These are phyloP conservation scores for Centroberyx gerrardi DNA, from an alignment of 2,797 vertebrate genomes.

Conservation along the genomic window DNA sequence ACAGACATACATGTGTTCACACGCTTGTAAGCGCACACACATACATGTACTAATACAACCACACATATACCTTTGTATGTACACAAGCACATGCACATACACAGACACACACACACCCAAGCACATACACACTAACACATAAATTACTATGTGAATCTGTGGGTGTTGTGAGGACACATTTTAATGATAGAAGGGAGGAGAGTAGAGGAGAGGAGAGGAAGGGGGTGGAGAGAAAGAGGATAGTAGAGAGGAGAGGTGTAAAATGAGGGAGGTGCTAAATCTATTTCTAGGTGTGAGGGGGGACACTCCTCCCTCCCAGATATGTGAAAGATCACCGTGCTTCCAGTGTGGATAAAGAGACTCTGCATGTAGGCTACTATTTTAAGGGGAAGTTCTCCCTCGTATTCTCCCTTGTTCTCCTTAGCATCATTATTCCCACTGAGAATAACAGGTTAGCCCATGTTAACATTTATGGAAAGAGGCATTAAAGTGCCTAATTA, in stretches of 20 bases:
- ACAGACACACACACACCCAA: constrained; percentile 16
- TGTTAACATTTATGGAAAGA: no score
- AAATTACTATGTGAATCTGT: constrained; percentile 8
- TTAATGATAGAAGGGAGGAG: constrained; percentile 11
- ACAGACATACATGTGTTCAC: not conserved
- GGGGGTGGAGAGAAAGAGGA: constrained; percentile 25
- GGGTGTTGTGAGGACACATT: constrained; percentile 35
- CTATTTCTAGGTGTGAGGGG: constrained; percentile 58
- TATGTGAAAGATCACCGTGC: constrained; percentile 36
- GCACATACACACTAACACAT: not conserved
- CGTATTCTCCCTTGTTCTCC: constrained; percentile 8
- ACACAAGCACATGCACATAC: not conserved
- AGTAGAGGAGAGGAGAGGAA: constrained; percentile 15
- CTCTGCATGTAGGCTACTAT: not conserved
- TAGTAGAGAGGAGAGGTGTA: constrained; percentile 44
- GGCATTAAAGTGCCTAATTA: no score
- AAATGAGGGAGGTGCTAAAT: constrained; percentile 46
- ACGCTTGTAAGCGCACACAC: not conserved
- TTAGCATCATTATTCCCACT: constrained; percentile 6
- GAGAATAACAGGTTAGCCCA: not conserved
- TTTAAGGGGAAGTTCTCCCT: not conserved
- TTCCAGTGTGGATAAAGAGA: constrained; percentile 10
- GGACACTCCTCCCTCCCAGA: constrained; percentile 33
- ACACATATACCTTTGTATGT: not conserved
- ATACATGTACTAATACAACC: not conserved